A percentile compares a stretch with the other conserved stretches of the same genome.
These are phyloP conservation scores for Danaus plexippus DNA, from an alignment of 1,140 invertebrate genomes.

Conservation along the genomic window DNA sequence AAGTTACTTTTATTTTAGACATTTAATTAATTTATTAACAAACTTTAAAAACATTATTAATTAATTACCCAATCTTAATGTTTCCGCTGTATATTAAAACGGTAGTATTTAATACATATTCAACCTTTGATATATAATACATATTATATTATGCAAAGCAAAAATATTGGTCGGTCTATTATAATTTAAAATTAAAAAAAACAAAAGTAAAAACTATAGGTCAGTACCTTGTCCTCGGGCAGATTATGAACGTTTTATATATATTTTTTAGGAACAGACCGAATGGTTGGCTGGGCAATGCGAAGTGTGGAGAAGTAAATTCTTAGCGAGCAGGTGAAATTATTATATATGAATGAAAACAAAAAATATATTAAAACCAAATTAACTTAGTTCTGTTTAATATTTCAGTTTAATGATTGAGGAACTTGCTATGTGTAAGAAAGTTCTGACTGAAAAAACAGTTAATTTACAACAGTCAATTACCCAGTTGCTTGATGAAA, in stretches of 20 bases:
- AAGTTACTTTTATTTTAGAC: too few species aligned
- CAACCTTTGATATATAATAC: too few species aligned
- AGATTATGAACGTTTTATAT: background rate
- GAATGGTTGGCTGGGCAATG: conserved; percentile 93
- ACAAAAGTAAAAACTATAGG: too few species aligned
- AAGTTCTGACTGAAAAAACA: conserved; percentile 81
- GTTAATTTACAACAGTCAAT: conserved; percentile 83
- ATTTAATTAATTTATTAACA: too few species aligned
- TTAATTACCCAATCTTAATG: too few species aligned
- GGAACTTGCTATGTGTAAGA: conserved; percentile 89
- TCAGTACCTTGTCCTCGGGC: too few species aligned
- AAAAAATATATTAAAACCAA: background rate
- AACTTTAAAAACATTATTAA: too few species aligned
- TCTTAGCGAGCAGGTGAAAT: conserved; percentile 83
- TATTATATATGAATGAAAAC: conserved; percentile 10
- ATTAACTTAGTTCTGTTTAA: conserved; percentile 13
- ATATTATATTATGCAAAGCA: too few species aligned
- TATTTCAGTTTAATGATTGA: conserved; percentile 86
- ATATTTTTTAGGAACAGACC: conserved; percentile 80
- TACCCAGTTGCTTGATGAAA: conserved; percentile 82
- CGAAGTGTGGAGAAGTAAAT: conserved; percentile 97
- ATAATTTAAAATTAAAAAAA: too few species aligned
- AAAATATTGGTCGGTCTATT: too few species aligned
- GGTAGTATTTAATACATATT: too few species aligned
- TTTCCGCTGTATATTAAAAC: too few species aligned